phyloP scores from a whole-genome alignment of 2,113 vertebrate genomes.

The Melanotaenia duboulayi region DNA sequence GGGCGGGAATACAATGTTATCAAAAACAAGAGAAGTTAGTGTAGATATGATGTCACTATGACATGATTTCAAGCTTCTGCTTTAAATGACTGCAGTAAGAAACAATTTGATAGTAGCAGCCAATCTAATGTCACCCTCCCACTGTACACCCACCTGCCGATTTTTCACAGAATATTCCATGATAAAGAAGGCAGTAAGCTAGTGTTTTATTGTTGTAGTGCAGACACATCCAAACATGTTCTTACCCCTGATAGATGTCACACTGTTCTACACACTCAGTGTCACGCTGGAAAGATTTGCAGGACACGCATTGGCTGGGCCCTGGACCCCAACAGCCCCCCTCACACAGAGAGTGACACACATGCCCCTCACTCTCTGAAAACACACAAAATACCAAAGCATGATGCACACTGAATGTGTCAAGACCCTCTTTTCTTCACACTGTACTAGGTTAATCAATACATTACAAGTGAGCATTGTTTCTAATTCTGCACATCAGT shows the following conservation, averaged over 20 bases:
- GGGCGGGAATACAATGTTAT: neutral
- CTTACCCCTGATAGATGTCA: constrained; percentile 89
- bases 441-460: too few relatives aligned
- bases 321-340: constrained; percentile 94
- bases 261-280: constrained; percentile 92
- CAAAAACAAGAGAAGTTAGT: neutral
- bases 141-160: too few relatives aligned
- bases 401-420: neutral
- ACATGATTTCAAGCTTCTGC: constrained; percentile 4
- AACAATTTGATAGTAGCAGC: neutral
- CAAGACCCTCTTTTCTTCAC: neutral
- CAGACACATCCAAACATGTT: neutral
- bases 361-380: constrained; percentile 72
- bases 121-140: neutral
- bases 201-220: constrained; percentile 24
- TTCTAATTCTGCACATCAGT: too few relatives aligned
- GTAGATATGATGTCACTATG: neutral
- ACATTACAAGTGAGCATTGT: too few relatives aligned
- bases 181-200: too few relatives aligned
- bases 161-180: neutral
- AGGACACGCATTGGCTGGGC: constrained; percentile 89
- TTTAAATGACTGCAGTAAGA: constrained; percentile 21
- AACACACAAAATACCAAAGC: constrained; percentile 22
- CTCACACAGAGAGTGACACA: constrained; percentile 87
- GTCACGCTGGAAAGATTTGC: constrained; percentile 86